These are phyloP conservation scores for Dasysyrphus albostriatus DNA, from an alignment of 2,888 invertebrate species.

Conservation along the genomic window DNA sequence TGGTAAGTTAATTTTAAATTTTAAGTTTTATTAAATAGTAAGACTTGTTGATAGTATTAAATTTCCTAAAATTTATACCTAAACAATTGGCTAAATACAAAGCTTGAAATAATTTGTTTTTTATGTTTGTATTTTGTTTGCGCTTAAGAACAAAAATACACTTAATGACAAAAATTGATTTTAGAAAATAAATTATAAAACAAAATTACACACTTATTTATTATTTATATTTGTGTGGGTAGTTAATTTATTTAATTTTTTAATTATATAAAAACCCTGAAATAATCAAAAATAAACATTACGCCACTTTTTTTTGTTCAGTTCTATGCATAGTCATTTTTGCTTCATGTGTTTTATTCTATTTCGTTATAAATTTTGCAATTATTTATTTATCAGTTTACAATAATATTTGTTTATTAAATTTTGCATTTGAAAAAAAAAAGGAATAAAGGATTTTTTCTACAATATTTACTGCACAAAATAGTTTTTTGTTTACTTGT, in stretches of 20 bases:
- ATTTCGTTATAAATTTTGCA: constrained; percentile 66
- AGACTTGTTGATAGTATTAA: constrained; percentile 18
- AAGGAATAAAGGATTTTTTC: constrained; percentile 11
- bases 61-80: constrained; percentile 59
- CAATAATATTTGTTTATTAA: constrained; percentile 30
- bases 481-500: constrained; percentile 22
- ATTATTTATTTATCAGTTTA: constrained; percentile 42
- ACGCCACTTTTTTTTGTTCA: constrained; percentile 51
- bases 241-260: constrained; percentile 10
- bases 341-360: constrained; percentile 56
- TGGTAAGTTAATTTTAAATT: constrained; percentile 4
- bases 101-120: constrained; percentile 48
- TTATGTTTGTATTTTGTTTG: constrained; percentile 42
- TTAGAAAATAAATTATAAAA: constrained; percentile 41
- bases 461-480: constrained; percentile 49
- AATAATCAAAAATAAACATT: constrained; percentile 24
- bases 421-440: constrained; percentile 39
- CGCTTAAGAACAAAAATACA: constrained; percentile 69
- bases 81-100: constrained; percentile 75
- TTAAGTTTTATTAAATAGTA: constrained; percentile 36
- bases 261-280: constrained; percentile 19
- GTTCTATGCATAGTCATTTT: constrained; percentile 62
- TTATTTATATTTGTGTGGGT: constrained; percentile 7
- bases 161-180: constrained; percentile 51
- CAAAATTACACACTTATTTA: constrained; percentile 30